phyloP scores from a whole-genome alignment of 2,113 vertebrate species.

The Calonectris borealis region DNA sequence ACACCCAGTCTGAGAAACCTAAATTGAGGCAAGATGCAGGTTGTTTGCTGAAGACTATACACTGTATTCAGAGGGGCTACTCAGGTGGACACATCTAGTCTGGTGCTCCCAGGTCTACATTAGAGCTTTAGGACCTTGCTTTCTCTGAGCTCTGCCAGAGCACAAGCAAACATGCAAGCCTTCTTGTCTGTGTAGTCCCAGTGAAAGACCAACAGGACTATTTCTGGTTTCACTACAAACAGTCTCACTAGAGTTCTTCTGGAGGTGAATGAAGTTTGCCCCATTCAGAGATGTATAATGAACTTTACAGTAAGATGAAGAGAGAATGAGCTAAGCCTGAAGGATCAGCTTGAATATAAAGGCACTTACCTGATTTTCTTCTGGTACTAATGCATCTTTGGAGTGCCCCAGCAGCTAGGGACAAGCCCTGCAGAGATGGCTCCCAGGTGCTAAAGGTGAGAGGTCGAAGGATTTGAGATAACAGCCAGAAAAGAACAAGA shows the following conservation, averaged over 20 bases:
- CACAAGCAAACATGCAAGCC: neutral
- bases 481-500: neutral
- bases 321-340: neutral
- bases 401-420: neutral
- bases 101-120: neutral
- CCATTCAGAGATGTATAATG: neutral
- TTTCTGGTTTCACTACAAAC: neutral
- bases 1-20: neutral
- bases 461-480: neutral
- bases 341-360: neutral
- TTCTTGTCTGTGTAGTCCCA: neutral
- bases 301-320: neutral
- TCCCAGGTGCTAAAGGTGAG: neutral
- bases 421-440: neutral
- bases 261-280: neutral
- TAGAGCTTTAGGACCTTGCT: neutral
- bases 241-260: neutral
- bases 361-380: neutral
- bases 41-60: neutral
- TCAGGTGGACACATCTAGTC: neutral
- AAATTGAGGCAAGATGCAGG: neutral
- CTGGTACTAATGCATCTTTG: neutral
- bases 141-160: neutral
- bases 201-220: neutral
- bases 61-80: neutral